Evolutionary conservation across 2,113 vertebrate genomes (phyloP), one percentile per base, ranked within the genome.

Genomic region (Vulpes lagopus): DNA sequence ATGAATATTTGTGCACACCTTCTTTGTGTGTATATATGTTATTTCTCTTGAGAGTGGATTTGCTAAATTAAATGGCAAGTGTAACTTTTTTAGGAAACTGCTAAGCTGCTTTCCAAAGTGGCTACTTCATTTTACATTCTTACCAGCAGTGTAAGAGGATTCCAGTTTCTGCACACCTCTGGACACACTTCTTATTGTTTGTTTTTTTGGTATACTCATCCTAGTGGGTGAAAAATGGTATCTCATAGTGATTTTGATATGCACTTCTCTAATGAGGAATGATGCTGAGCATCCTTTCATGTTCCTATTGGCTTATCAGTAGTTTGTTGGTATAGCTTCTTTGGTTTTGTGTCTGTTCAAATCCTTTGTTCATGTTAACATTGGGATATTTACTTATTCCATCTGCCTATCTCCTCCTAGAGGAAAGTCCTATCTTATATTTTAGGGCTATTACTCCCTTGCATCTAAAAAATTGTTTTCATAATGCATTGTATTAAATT

Each of bases 381-480:
- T n/a, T 74, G 11, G 32, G 9, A 64, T 96, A 96, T 43, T 91
- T 93, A 19, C 79, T 91, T 92, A 53, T 79, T 87, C 8, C n/a
- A 27, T 19, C 11, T 59, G 2, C 30, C 8, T 90, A 30, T 53
- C 6, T 86, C 14, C 11, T 79, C 15, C 15, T 74, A 23, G 53
- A 97, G 25, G n/a, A n/a, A 95, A 76, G 16, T 0, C 35, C 53
- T 69, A 3, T 14, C 12, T 95, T 22, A 71, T 55, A 78, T 78
- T 89, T 78, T 78, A 95, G 67, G 38, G 14, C 38, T 38, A 87
- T 87, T 95, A 69, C 88, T 83, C 8, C 14, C 10, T 83, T 69
- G n/a, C 1, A 76, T 71, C 82, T 62, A 85, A 91, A 93, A 88
- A 80, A 27, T 27, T 60, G 1, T 73, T 92, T 92, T 92, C 11